Percentiles rank a stretch among this genome's conserved stretches.
Evolutionary conservation across 2,797 vertebrate species (phyloP).

Genomic region (Phataginus tetradactyla): DNA sequence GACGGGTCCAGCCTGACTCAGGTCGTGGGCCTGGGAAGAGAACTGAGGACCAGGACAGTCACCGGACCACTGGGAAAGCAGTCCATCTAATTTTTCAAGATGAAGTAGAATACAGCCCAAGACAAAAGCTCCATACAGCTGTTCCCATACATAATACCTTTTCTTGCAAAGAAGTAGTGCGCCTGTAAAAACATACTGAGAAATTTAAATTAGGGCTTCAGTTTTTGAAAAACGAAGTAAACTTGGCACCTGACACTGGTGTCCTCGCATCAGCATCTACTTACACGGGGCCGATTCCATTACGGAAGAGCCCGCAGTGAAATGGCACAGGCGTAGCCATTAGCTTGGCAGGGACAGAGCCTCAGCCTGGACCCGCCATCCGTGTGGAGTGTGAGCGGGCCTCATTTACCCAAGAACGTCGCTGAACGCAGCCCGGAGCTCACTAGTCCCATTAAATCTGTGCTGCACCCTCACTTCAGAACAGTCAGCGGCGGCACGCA

Average conservation of each 20-base stretch:
- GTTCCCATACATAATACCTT: neutral
- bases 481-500: rapidly evolving
- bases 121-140: neutral
- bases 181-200: neutral
- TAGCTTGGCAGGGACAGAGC: rapidly evolving
- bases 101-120: neutral
- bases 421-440: neutral
- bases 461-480: neutral
- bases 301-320: neutral
- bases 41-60: neutral
- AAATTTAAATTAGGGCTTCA: neutral
- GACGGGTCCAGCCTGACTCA: no score
- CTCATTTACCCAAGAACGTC: neutral
- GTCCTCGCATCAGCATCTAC: constrained; percentile 1
- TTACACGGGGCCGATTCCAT: rapidly evolving
- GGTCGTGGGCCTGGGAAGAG: rapidly evolving
- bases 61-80: rapidly evolving
- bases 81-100: neutral
- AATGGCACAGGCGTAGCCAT: rapidly evolving
- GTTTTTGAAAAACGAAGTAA: constrained; percentile 41
- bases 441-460: neutral
- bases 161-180: neutral
- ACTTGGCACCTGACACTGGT: neutral
- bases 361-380: rapidly evolving
- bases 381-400: neutral